Evolutionary conservation across 2,113 vertebrate genomes (phyloP), one percentile per base, ranked within the genome.

Genomic region (Myotis brandtii): DNA sequence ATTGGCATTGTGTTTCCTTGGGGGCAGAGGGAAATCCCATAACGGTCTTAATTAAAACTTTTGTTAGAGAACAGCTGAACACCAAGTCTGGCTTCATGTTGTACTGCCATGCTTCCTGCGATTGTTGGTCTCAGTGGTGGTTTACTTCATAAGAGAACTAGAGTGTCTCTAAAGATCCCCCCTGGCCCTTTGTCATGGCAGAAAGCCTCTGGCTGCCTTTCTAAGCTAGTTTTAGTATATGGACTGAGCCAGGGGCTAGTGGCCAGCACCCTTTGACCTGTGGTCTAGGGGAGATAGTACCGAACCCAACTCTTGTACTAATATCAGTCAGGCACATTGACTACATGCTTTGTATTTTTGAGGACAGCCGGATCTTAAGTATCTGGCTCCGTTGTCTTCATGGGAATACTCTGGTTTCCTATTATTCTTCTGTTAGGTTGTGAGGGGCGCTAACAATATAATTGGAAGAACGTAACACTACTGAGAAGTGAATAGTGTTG

Each of bases 1-100:
- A 89, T 75, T 70, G 34, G 21, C 89, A 79, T 46, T 88, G 27
- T 69, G 18, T 85, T 96, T 95, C 85, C 84, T 18, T 67, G 40
- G 7, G 67, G 56, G 46, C 40, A 67, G 59, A 85, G 32, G 52
- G 34, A 96, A 81, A 91, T 93, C 32, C 72, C 43, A n/a, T 89
- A 85, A 92, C 64, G 48, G 43, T 90, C 18, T 91, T 92, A 95
- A 95, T 96, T 95, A 95, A 93, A 97, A 88, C 66, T 95, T 87
- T 77, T 70, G 43, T 91, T 85, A 21, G 50, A 95, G 72, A 90
- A 91, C 48, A 54, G 37, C 21, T 91, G 66, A 70, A 10, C 25
- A 34, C 34, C 4, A 11, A 86, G 86, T 37, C 20, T n/a, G 66
- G 48, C 16, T 69, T 94, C 37, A 9, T 73, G 25, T 62, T 72